phyloP scores from a whole-genome alignment of 2,113 vertebrate genomes.

The Megaleporinus macrocephalus region DNA sequence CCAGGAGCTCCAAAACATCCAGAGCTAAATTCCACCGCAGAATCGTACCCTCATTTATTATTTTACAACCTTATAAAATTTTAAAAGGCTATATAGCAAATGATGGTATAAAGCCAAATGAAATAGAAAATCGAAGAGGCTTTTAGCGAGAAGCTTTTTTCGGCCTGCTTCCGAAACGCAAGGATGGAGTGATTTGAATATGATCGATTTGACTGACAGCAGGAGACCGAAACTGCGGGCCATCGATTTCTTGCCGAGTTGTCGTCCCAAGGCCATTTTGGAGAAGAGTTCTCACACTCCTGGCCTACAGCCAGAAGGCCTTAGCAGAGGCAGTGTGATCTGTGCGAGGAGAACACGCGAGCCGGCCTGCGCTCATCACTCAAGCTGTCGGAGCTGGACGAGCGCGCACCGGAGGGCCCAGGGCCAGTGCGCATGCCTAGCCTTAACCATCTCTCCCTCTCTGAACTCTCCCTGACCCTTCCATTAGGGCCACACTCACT shows the following conservation, averaged over 20 bases:
- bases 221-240: background rate
- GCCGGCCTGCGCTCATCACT: slow-evolving; percentile 50
- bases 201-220: slow-evolving; percentile 42
- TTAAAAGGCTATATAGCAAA: background rate
- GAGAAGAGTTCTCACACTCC: slow-evolving; percentile 43
- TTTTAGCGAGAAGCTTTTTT: slow-evolving; percentile 11
- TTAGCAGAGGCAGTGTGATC: slow-evolving; percentile 35
- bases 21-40: background rate
- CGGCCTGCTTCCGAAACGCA: slow-evolving; percentile 9
- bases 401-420: slow-evolving; percentile 32
- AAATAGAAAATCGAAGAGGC: slow-evolving; percentile 22
- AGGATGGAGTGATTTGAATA: slow-evolving; percentile 3
- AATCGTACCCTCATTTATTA: background rate
- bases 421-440: slow-evolving; percentile 50
- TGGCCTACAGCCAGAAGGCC: slow-evolving; percentile 44
- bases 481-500: slow-evolving; percentile 62
- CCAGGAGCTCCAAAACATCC: background rate
- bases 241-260: slow-evolving; percentile 29
- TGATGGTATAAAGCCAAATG: slow-evolving; percentile 1
- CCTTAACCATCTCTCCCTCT: slow-evolving; percentile 36
- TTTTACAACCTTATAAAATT: background rate
- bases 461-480: slow-evolving; percentile 59
- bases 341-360: slow-evolving; percentile 33
- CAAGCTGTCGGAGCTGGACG: slow-evolving; percentile 45
- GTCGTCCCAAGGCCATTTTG: slow-evolving; percentile 29